Base-by-base conservation (phyloP, 2,888 invertebrate species). In the Timema podura region DNA sequence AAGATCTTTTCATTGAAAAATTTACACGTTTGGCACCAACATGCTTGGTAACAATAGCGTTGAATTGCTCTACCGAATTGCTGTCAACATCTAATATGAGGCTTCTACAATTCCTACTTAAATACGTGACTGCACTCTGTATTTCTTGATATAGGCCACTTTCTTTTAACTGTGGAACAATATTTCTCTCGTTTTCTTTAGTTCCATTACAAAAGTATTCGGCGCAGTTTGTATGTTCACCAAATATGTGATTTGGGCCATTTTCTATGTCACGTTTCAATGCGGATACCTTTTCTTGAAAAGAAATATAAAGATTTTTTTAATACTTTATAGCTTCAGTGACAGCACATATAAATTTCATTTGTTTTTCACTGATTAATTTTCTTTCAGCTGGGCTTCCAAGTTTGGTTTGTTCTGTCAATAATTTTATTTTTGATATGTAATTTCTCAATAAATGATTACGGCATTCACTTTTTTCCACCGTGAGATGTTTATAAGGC, bases 131-230 rank as follows among this genome's bases (percentile, higher is more conserved):
- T 10, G 13, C n/a, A 9, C 16, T 65, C 46, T 45, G 44, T 8
- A 69, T 65, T 16, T 69, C 64, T 45, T 65, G 44, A 15, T 65
- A 48, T 9, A 69, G 15, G 5, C 15, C 54, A 13, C 69, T 54
- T n/a, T 57, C 11, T n/a, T n/a, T n/a, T n/a, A n/a, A n/a, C n/a
- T n/a, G n/a, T n/a, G n/a, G n/a, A n/a, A n/a, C n/a, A n/a, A n/a
- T n/a, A n/a, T n/a, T n/a, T n/a, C n/a, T n/a, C n/a, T n/a, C n/a
- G n/a, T n/a, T n/a, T n/a, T 65, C 57, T 46, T 69, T 69, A 16
- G 65, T 9, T 7, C 69, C 69, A 8, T 64, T n/a, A 65, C 69
- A 65, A 65, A 69, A 65, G 46, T 69, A 65, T 10, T 54, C 48
- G 10, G 16, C 47, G 48, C 68, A 68, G 9, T 49, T 47, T 7